phyloP scores from a whole-genome alignment of 2,797 vertebrate genomes.

The Dryobates pubescens region DNA sequence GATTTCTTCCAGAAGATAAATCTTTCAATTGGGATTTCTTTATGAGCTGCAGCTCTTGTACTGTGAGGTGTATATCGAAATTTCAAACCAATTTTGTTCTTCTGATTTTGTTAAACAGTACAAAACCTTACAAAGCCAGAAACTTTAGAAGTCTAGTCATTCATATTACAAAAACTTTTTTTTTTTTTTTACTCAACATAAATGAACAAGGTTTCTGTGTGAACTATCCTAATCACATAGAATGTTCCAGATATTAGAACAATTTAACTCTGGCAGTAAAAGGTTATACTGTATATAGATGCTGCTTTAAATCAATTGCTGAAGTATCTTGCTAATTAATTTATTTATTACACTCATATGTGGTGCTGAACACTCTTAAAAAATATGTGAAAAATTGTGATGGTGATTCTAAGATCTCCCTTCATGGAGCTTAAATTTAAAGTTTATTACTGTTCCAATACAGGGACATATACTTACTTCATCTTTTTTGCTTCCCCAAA shows the following conservation, averaged over 20 bases:
- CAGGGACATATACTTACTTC: background rate
- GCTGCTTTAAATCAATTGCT: background rate
- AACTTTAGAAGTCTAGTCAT: conserved; percentile 44
- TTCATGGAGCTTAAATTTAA: background rate
- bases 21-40: conserved; percentile 71
- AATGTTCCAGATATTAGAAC: background rate
- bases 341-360: background rate
- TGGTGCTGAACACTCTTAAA: background rate
- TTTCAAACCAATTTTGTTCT: conserved; percentile 49
- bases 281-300: background rate
- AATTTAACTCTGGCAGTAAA: background rate
- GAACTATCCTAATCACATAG: background rate
- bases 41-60: conserved; percentile 47
- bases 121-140: conserved; percentile 43
- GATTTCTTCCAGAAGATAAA: conserved; percentile 77
- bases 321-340: background rate
- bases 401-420: background rate
- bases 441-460: background rate
- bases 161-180: background rate
- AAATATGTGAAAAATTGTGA: background rate
- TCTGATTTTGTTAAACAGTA: conserved; percentile 43
- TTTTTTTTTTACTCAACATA: background rate
- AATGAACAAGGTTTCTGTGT: background rate
- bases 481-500: background rate
- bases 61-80: conserved; percentile 55